A percentile compares a stretch with the other conserved stretches of the same genome.
Evolutionary conservation across 2,888 invertebrate species (phyloP).

Genomic region (Cephonodes hylas): DNA sequence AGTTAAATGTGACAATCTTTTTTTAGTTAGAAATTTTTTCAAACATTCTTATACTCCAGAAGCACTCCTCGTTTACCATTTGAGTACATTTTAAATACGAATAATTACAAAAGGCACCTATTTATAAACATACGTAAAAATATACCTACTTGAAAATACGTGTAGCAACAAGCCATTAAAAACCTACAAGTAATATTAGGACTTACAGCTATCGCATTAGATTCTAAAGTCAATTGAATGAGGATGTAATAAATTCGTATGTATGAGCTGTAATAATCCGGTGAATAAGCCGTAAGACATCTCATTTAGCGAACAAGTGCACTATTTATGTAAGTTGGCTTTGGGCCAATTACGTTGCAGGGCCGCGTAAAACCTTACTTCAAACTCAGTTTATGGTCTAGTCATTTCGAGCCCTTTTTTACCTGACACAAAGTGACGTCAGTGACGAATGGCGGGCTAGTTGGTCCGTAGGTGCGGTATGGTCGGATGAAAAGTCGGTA

Average conservation of each 20-base stretch:
- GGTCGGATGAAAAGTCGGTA: no score
- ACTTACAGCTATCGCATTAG: not conserved
- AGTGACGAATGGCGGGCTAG: no score
- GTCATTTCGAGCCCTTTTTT: no score
- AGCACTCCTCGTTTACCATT: not conserved
- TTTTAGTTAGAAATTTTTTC: no score
- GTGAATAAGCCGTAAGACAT: constrained; percentile 2
- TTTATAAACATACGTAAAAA: not conserved
- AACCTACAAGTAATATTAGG: not conserved
- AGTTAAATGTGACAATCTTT: no score
- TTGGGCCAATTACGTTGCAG: constrained; percentile 7
- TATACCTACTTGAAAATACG: not conserved
- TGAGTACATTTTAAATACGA: not conserved
- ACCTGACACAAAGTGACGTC: no score
- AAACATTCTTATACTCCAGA: no score
- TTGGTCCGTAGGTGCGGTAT: no score
- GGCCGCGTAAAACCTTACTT: not conserved
- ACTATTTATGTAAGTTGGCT: not conserved
- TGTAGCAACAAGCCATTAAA: not conserved
- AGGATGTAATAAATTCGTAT: not conserved
- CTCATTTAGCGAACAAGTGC: constrained; percentile 1
- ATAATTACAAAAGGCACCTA: not conserved
- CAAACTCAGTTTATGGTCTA: not conserved
- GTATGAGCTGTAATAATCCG: not conserved
- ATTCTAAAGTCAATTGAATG: not conserved